Conservation (phyloP, 2,113 vertebrate species). For the Calidris pugnax region DNA sequence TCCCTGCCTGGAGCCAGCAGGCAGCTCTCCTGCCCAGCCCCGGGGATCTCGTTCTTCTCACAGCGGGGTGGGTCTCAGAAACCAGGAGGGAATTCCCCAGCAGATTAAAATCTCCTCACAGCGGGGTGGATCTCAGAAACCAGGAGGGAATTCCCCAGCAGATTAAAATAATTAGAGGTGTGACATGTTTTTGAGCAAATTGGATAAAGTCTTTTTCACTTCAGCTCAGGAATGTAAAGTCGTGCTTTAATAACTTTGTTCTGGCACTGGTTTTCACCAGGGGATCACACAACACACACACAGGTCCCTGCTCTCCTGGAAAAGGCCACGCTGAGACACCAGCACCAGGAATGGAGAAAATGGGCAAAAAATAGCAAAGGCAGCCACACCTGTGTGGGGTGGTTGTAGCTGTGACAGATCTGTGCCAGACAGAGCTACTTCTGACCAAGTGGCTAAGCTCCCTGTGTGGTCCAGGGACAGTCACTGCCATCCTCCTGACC, state of each 20-base stretch:
- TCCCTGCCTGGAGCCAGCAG: not conserved
- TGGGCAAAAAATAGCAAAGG: not conserved
- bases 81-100: not conserved
- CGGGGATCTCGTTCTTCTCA: not conserved
- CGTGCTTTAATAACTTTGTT: not conserved
- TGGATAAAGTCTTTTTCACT: not conserved
- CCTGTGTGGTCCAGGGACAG: not conserved
- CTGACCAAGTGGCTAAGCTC: not conserved
- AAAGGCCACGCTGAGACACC: not conserved
- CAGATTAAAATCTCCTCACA: not conserved
- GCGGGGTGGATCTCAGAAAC: not conserved
- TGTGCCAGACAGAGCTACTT: not conserved
- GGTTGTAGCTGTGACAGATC: not conserved
- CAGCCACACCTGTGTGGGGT: not conserved
- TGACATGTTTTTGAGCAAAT: not conserved
- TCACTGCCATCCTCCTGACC: not conserved
- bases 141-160: not conserved
- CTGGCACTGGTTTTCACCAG: not conserved
- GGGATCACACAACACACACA: not conserved
- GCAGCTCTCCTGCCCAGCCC: not conserved
- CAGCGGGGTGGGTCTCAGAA: not conserved
- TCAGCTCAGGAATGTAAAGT: slow-evolving; percentile 1
- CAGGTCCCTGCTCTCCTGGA: not conserved
- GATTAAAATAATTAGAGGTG: not conserved
- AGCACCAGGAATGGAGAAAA: not conserved